These are phyloP conservation scores for Syngnathus rostellatus DNA, from an alignment of 2,797 vertebrate genomes.

Conservation along the genomic window DNA sequence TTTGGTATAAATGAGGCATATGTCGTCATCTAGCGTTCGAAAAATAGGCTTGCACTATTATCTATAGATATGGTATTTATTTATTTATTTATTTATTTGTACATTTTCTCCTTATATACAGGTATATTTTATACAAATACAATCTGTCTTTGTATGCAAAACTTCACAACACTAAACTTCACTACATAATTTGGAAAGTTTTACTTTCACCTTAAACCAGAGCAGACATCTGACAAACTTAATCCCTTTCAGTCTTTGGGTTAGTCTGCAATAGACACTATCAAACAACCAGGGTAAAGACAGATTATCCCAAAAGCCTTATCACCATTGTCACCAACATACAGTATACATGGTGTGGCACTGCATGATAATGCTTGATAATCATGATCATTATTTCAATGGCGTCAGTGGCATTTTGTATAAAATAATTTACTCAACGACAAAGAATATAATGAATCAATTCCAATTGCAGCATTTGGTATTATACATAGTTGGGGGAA, in stretches of 20 bases:
- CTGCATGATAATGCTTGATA: constrained; percentile 3
- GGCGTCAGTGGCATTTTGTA: not conserved
- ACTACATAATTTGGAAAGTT: not conserved
- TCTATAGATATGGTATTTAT: too few species aligned
- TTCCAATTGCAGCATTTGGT: too few species aligned
- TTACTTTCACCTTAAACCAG: constrained; percentile 4
- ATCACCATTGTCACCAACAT: constrained; percentile 23
- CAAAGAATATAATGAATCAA: too few species aligned
- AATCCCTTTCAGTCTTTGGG: constrained; percentile 38
- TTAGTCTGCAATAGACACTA: constrained; percentile 35
- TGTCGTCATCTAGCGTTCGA: not conserved
- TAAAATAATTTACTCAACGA: not conserved
- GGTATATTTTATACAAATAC: not conserved
- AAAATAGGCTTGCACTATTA: not conserved
- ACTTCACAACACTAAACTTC: not conserved
- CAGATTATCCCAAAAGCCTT: constrained; percentile 47
- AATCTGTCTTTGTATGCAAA: not conserved
- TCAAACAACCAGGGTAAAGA: constrained; percentile 54
- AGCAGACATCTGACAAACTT: constrained; percentile 25
- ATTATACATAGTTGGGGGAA: too few species aligned
- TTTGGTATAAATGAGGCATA: not conserved
- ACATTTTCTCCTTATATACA: too few species aligned
- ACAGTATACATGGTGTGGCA: not conserved
- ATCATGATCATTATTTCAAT: not conserved
- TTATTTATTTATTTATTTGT: too few species aligned